These are phyloP conservation scores for Centropyge bicolor DNA, from an alignment of 2,797 vertebrate species.

Conservation along the genomic window DNA sequence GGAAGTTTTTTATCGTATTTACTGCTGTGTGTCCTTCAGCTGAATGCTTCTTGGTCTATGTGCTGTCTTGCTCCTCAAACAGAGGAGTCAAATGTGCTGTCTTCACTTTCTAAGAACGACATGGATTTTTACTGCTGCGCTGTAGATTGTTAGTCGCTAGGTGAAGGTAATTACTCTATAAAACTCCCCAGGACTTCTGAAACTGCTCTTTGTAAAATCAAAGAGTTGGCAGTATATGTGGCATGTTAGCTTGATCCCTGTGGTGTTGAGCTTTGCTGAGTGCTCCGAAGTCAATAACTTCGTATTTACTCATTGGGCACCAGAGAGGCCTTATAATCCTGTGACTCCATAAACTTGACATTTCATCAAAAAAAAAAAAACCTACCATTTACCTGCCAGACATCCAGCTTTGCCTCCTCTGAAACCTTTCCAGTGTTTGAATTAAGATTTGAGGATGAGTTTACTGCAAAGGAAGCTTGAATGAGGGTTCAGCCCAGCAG, in stretches of 20 bases:
- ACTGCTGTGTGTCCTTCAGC: slow-evolving; percentile 50
- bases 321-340: slow-evolving; percentile 39
- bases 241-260: slow-evolving; percentile 49
- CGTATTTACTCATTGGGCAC: slow-evolving; percentile 61
- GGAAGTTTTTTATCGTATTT: slow-evolving; percentile 63
- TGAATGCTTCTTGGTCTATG: not conserved
- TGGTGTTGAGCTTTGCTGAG: slow-evolving; percentile 52
- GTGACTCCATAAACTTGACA: slow-evolving; percentile 54
- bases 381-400: slow-evolving; percentile 59
- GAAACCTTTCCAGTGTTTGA: slow-evolving; percentile 53
- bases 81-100: not conserved
- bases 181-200: slow-evolving; percentile 35
- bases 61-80: not conserved
- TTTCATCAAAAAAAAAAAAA: slow-evolving; percentile 54
- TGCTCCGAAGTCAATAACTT: slow-evolving; percentile 65
- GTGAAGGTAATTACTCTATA: slow-evolving; percentile 36
- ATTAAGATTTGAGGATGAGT: slow-evolving; percentile 64
- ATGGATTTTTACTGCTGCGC: slow-evolving; percentile 11
- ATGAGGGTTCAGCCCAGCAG: slow-evolving; percentile 30
- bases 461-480: slow-evolving; percentile 44
- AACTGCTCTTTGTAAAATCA: slow-evolving; percentile 49
- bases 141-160: slow-evolving; percentile 18
- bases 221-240: slow-evolving; percentile 39
- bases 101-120: slow-evolving; percentile 3
- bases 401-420: slow-evolving; percentile 30